Conservation (phyloP, 1,140 invertebrate genomes). For the Bombyx mandarina region DNA sequence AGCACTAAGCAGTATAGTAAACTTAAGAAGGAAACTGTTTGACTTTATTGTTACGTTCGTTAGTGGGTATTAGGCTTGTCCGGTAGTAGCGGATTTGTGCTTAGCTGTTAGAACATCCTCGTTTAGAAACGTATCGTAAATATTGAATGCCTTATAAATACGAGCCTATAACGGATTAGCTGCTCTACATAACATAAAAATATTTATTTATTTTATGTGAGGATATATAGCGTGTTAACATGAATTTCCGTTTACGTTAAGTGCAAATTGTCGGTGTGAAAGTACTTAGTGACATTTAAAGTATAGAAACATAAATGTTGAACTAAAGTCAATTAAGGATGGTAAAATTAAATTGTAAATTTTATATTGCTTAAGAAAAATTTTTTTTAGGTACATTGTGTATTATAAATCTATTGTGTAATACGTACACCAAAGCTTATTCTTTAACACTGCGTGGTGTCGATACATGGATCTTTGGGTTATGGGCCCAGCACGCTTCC, state of each 20-base stretch:
- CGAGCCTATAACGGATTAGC: neutral
- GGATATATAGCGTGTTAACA: too few species aligned
- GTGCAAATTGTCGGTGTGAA: too few species aligned
- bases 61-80: conserved; percentile 32
- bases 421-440: conserved; percentile 12
- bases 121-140: conserved; percentile 1
- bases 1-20: conserved; percentile 29
- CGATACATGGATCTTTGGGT: conserved; percentile 45
- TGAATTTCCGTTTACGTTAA: too few species aligned
- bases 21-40: conserved; percentile 29
- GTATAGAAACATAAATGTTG: too few species aligned
- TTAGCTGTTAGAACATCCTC: conserved; percentile 27
- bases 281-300: too few species aligned
- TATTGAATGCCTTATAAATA: neutral
- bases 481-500: conserved; percentile 43
- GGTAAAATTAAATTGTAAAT: too few species aligned
- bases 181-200: too few species aligned
- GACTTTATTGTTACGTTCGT: conserved; percentile 33
- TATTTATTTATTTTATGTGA: too few species aligned
- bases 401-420: conserved; percentile 4
- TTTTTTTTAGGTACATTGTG: too few species aligned
- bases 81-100: conserved; percentile 27
- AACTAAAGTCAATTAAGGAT: too few species aligned
- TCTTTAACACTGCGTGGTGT: conserved; percentile 57
- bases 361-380: too few species aligned